phyloP scores from a whole-genome alignment of 2,888 invertebrate species.

The Synanthedon andrenaeformis region DNA sequence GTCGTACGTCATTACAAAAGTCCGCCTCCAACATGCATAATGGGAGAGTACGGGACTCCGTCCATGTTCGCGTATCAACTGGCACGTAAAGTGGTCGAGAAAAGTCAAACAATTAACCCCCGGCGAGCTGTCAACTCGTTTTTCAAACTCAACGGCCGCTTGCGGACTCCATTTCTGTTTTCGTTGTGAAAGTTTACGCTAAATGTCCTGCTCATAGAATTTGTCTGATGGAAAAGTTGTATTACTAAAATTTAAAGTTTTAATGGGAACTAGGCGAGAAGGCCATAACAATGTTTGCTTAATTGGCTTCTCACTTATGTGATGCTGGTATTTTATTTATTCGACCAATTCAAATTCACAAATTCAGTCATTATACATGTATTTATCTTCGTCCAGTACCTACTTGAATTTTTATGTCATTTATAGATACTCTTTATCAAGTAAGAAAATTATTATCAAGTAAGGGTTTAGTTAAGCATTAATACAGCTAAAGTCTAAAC shows the following conservation, averaged over 20 bases:
- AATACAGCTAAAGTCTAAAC: no score
- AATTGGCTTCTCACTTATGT: neutral
- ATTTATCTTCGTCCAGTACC: no score
- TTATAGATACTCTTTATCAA: no score
- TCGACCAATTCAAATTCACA: no score
- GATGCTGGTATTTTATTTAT: no score
- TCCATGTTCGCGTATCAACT: constrained; percentile 34
- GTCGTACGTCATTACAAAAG: constrained; percentile 16
- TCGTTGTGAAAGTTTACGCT: constrained; percentile 17
- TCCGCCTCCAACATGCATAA: constrained; percentile 17
- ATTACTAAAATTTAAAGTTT: constrained; percentile 19
- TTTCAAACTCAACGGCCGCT: constrained; percentile 27
- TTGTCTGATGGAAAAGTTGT: constrained; percentile 17
- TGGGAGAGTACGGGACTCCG: constrained; percentile 10
- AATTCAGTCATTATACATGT: no score
- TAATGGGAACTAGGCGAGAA: constrained; percentile 1
- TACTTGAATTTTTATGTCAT: no score
- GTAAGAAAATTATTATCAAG: no score
- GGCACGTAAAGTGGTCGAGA: constrained; percentile 36
- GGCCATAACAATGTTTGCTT: neutral
- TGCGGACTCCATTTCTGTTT: constrained; percentile 19
- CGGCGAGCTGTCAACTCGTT: constrained; percentile 28
- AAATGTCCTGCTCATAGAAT: constrained; percentile 15
- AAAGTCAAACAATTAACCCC: constrained; percentile 54
- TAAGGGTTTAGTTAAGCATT: no score